A percentile compares a stretch with the other conserved stretches of the same genome.
phyloP scores from a whole-genome alignment of 2,113 vertebrate species.

The Nyctibius bracteatus region DNA sequence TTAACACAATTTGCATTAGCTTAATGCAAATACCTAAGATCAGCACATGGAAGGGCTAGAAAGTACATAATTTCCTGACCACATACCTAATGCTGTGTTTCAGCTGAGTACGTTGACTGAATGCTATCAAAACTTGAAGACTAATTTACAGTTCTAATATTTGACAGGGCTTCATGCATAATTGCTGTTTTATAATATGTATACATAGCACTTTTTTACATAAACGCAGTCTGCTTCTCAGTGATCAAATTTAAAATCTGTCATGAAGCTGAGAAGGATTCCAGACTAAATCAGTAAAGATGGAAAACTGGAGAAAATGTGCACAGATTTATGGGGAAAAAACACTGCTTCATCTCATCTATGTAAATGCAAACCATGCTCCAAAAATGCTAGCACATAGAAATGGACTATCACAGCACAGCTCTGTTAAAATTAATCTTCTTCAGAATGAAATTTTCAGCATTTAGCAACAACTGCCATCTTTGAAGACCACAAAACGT shows the following conservation, averaged over 20 bases:
- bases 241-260: neutral
- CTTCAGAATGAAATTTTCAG: conserved; percentile 84
- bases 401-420: conserved; percentile 7
- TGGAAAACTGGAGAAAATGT: neutral
- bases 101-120: neutral
- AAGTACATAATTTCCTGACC: neutral
- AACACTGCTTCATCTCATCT: neutral
- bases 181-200: neutral
- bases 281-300: neutral
- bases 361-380: neutral
- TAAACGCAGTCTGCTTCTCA: neutral
- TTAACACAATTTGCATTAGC: neutral
- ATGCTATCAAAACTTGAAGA: neutral
- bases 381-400: neutral
- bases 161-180: neutral
- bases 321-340: neutral
- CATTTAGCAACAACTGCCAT: conserved; percentile 76
- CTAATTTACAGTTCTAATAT: neutral
- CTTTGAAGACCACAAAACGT: conserved; percentile 79
- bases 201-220: neutral
- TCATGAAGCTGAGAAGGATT: neutral
- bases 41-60: neutral
- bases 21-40: neutral
- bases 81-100: neutral
- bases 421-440: conserved; percentile 76